Evolutionary conservation across 2,888 invertebrate species (phyloP).

Genomic region (Drosophila neotestacea): DNA sequence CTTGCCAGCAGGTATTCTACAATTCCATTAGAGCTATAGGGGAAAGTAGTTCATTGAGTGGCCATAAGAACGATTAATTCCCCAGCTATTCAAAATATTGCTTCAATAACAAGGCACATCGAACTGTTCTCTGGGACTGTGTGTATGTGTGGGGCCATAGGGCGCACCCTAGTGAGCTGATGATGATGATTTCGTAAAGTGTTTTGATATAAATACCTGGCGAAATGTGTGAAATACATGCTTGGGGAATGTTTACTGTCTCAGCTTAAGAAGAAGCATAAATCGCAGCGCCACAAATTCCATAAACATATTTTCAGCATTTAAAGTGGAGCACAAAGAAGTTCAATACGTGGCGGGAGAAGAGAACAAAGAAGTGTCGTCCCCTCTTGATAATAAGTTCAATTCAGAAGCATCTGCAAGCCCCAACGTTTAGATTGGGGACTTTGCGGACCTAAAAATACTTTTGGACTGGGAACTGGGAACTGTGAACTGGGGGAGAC

Average conservation of each 20-base stretch:
- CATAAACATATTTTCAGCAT: slow-evolving; percentile 56
- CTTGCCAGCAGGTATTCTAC: slow-evolving; percentile 15
- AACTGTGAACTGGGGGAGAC: not conserved
- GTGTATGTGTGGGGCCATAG: slow-evolving; percentile 3
- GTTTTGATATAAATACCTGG: slow-evolving; percentile 62
- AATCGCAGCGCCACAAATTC: slow-evolving; percentile 37
- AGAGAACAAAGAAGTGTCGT: slow-evolving; percentile 7
- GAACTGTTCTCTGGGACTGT: not conserved
- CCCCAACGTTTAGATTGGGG: slow-evolving; percentile 11
- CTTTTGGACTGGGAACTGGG: not conserved
- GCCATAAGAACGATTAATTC: slow-evolving; percentile 31
- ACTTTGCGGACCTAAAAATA: slow-evolving; percentile 14
- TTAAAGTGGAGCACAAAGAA: slow-evolving; percentile 48
- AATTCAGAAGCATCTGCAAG: slow-evolving; percentile 15
- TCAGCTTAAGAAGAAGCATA: slow-evolving; percentile 10
- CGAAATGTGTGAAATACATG: slow-evolving; percentile 52
- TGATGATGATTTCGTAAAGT: slow-evolving; percentile 48
- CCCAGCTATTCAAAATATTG: slow-evolving; percentile 52
- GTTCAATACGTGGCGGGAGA: not conserved
- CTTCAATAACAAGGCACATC: slow-evolving; percentile 33
- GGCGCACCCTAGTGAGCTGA: slow-evolving; percentile 16
- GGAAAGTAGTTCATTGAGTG: slow-evolving; percentile 9
- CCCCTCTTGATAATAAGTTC: slow-evolving; percentile 19
- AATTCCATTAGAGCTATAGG: slow-evolving; percentile 10
- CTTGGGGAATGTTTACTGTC: slow-evolving; percentile 12